Percentiles rank a stretch among this genome's conserved stretches.
These are phyloP conservation scores for Bradypodion ventrale DNA, from an alignment of 2,797 vertebrate species.

Conservation along the genomic window DNA sequence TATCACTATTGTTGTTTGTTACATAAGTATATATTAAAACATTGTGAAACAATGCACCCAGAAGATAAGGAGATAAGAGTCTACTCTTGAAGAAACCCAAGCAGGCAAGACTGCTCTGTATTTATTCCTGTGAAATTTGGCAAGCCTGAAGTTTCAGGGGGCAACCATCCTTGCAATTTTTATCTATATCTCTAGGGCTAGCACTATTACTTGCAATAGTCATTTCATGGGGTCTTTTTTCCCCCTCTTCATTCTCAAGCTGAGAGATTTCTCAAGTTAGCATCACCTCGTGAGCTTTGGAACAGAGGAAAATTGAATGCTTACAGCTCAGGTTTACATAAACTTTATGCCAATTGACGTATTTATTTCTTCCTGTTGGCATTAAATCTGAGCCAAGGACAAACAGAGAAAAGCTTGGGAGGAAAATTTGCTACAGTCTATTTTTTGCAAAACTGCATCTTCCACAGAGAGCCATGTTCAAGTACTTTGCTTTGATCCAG, in stretches of 20 bases:
- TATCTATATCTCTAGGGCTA: slow-evolving; percentile 27
- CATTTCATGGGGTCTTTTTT: slow-evolving; percentile 42
- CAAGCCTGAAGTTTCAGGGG: too few relatives aligned
- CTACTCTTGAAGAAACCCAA: too few relatives aligned
- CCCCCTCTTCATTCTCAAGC: slow-evolving; percentile 54
- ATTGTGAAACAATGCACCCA: too few relatives aligned
- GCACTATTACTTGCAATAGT: slow-evolving; percentile 37
- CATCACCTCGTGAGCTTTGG: slow-evolving; percentile 24
- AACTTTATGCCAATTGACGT: slow-evolving; percentile 24
- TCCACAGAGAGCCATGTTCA: slow-evolving; percentile 18
- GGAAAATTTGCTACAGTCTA: slow-evolving; percentile 17
- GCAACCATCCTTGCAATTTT: too few relatives aligned
- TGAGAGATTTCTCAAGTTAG: slow-evolving; percentile 41
- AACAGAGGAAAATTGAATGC: slow-evolving; percentile 23
- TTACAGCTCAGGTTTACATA: slow-evolving; percentile 20
- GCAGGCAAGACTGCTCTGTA: too few relatives aligned
- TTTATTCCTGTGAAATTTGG: too few relatives aligned
- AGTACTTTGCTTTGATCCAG: not conserved
- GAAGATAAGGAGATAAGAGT: too few relatives aligned
- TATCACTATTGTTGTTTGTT: too few relatives aligned
- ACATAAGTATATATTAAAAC: too few relatives aligned
- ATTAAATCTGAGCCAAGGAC: slow-evolving; percentile 46
- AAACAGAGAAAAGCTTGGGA: slow-evolving; percentile 28
- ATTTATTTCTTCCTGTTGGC: slow-evolving; percentile 53
- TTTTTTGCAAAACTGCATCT: slow-evolving; percentile 10